These are phyloP conservation scores for Dendroctonus valens DNA, from an alignment of 1,140 invertebrate genomes.

Conservation along the genomic window DNA sequence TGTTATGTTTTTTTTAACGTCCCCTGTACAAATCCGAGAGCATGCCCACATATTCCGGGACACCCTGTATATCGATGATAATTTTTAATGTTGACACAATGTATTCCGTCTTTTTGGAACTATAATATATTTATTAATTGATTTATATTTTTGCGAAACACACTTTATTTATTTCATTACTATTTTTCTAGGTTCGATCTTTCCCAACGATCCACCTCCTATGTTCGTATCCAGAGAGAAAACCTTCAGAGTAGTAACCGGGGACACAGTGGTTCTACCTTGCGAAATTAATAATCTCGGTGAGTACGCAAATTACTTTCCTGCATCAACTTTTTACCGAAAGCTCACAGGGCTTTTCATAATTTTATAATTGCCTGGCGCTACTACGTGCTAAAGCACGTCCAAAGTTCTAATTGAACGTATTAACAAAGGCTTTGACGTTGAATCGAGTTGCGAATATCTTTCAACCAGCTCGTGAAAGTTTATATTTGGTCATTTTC, in stretches of 20 bases:
- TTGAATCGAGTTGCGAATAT: not conserved
- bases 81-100: too few relatives aligned
- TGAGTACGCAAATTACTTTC: constrained; percentile 51
- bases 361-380: not conserved
- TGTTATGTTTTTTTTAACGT: too few relatives aligned
- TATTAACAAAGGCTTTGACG: constrained; percentile 18
- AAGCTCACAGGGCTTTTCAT: not conserved
- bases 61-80: too few relatives aligned
- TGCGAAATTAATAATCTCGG: constrained; percentile 76
- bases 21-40: too few relatives aligned
- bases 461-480: too few relatives aligned
- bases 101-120: too few relatives aligned
- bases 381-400: constrained; percentile 9
- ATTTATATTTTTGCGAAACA: too few relatives aligned
- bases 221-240: constrained; percentile 70
- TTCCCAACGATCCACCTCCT: constrained; percentile 47
- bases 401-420: constrained; percentile 5
- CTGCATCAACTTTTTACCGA: not conserved
- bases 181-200: constrained; percentile 30
- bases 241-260: constrained; percentile 70
- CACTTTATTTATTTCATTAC: not conserved
- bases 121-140: too few relatives aligned
- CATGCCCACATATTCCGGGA: too few relatives aligned
- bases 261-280: constrained; percentile 70
- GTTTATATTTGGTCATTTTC: too few relatives aligned